Conservation (phyloP, 1,140 invertebrate species). For the Trichonephila inaurata region DNA sequence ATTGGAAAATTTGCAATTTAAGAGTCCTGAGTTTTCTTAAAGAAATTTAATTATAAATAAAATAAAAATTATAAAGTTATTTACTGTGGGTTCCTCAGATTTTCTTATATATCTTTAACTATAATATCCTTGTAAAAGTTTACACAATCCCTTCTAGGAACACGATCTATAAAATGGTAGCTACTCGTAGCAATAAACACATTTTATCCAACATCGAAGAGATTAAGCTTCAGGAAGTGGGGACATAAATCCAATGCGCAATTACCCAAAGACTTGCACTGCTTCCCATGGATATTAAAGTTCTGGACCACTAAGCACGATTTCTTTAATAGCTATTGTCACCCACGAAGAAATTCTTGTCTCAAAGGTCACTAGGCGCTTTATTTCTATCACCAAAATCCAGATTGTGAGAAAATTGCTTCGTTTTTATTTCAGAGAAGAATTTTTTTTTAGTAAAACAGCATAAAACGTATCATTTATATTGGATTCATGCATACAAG, state of each 20-base stretch:
- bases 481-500: neutral
- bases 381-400: neutral
- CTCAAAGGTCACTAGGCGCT: neutral
- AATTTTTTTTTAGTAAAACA: neutral
- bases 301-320: conserved; percentile 51
- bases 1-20: too few relatives aligned
- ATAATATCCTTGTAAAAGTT: neutral
- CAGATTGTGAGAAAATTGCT: neutral
- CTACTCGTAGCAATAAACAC: neutral
- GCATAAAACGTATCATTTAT: neutral
- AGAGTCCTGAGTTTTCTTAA: too few relatives aligned
- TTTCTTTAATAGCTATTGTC: conserved; percentile 52
- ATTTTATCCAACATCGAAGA: conserved; percentile 16
- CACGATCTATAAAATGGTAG: neutral
- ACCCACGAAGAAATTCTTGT: neutral
- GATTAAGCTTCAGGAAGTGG: neutral
- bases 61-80: too few relatives aligned
- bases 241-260: conserved; percentile 23
- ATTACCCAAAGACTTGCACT: conserved; percentile 36
- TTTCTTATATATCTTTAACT: too few relatives aligned
- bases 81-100: neutral
- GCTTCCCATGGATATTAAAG: conserved; percentile 12
- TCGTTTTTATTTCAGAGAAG: neutral
- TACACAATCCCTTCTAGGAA: neutral
- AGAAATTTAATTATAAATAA: too few relatives aligned